Conservation (phyloP, 2,797 vertebrate species). For the Megaceryle alcyon region DNA sequence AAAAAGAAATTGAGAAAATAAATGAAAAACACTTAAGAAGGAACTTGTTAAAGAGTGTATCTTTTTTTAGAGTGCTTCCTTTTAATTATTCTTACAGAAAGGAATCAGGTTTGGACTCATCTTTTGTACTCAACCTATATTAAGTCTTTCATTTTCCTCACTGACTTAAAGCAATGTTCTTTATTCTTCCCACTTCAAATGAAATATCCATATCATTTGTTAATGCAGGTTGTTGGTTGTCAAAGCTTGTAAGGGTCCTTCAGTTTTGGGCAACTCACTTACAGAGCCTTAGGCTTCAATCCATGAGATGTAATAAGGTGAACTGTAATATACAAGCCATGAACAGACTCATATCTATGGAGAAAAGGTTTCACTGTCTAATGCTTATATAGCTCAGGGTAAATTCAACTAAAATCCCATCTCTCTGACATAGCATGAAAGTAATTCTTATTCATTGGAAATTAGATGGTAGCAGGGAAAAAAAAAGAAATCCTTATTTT, state of each 20-base stretch:
- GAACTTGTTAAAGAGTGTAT: slow-evolving; percentile 12
- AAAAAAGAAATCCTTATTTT: slow-evolving; percentile 56
- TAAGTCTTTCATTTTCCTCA: slow-evolving; percentile 64
- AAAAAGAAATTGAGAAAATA: background rate
- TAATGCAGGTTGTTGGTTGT: slow-evolving; percentile 65
- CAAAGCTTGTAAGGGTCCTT: slow-evolving; percentile 58
- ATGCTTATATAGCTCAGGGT: slow-evolving; percentile 58
- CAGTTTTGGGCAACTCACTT: slow-evolving; percentile 39
- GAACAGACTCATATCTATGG: slow-evolving; percentile 36
- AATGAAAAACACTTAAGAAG: slow-evolving; percentile 17
- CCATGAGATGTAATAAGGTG: slow-evolving; percentile 54
- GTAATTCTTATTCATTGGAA: slow-evolving; percentile 85
- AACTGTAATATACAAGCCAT: slow-evolving; percentile 39
- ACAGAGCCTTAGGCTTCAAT: slow-evolving; percentile 57
- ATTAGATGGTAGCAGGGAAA: slow-evolving; percentile 70
- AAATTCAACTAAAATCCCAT: slow-evolving; percentile 71
- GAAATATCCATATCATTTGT: slow-evolving; percentile 67
- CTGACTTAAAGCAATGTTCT: slow-evolving; percentile 50
- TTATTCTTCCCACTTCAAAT: slow-evolving; percentile 73
- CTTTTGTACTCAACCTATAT: slow-evolving; percentile 56
- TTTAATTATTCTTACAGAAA: slow-evolving; percentile 61
- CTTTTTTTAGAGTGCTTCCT: slow-evolving; percentile 7
- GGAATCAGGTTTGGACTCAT: slow-evolving; percentile 51
- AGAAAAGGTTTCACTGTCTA: slow-evolving; percentile 72
- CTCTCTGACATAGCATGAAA: slow-evolving; percentile 64